phyloP scores from a whole-genome alignment of 2,113 vertebrate genomes.

The Phalacrocorax aristotelis region DNA sequence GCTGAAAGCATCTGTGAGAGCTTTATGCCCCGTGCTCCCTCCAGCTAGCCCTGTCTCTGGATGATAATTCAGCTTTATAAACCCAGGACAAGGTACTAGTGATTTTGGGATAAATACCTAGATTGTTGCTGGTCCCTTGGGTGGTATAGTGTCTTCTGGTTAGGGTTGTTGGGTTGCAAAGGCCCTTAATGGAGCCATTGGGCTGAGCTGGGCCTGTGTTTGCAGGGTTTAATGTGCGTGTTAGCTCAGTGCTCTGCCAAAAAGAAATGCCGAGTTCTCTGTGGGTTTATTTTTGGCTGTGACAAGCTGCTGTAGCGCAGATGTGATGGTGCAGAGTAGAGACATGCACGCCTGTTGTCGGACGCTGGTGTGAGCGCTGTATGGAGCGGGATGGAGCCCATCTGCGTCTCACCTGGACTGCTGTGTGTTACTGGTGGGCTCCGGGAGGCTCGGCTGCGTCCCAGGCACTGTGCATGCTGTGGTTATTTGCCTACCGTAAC shows the following conservation, averaged over 20 bases:
- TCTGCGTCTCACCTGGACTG: background rate
- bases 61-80: background rate
- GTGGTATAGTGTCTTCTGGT: background rate
- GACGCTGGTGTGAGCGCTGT: background rate
- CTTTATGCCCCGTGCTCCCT: background rate
- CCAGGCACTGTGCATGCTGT: fast-evolving
- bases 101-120: background rate
- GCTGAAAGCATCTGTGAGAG: background rate
- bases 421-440: fast-evolving
- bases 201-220: background rate
- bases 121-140: too few relatives aligned
- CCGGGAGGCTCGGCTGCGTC: background rate
- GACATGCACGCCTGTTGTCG: background rate
- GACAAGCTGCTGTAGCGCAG: background rate
- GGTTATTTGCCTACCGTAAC: background rate
- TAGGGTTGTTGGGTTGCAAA: background rate
- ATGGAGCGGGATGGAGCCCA: background rate
- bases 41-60: background rate
- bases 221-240: fast-evolving
- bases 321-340: background rate
- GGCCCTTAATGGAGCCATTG: background rate
- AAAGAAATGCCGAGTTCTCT: background rate
- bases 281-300: background rate
- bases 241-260: background rate
- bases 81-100: background rate